These are phyloP conservation scores for Corvus moneduloides DNA, from an alignment of 2,113 vertebrate genomes.

Conservation along the genomic window DNA sequence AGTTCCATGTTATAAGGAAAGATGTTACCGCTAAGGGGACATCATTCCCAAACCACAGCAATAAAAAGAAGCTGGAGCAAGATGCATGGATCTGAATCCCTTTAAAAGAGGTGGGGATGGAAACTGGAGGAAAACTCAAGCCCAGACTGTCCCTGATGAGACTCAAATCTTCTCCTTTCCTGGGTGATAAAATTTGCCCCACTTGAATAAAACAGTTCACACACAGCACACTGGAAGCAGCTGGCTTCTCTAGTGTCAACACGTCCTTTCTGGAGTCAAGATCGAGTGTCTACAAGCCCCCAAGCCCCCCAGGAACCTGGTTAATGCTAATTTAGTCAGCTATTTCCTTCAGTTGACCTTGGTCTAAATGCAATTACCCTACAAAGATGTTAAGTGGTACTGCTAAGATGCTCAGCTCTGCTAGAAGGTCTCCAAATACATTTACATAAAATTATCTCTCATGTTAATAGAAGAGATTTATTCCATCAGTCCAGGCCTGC, in stretches of 20 bases:
- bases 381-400: constrained; percentile 81
- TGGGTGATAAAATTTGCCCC: constrained; percentile 80
- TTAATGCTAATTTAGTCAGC: constrained; percentile 90
- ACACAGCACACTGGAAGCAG: constrained; percentile 77
- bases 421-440: constrained; percentile 69
- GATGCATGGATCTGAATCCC: background rate
- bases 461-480: constrained; percentile 74
- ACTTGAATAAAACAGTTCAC: constrained; percentile 84
- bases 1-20: background rate
- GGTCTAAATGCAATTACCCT: constrained; percentile 79
- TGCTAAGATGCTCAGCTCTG: constrained; percentile 59
- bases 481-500: constrained; percentile 67
- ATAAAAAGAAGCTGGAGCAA: constrained; percentile 5
- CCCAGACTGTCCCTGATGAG: constrained; percentile 63
- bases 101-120: background rate
- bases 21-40: background rate
- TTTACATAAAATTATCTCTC: constrained; percentile 79
- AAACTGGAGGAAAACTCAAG: constrained; percentile 36
- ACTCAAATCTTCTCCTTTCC: constrained; percentile 69
- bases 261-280: constrained; percentile 90
- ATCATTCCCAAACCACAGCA: background rate
- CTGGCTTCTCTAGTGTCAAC: constrained; percentile 74
- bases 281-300: constrained; percentile 75
- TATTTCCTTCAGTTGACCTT: constrained; percentile 91
- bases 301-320: constrained; percentile 75